Conservation (phyloP, 2,113 vertebrate genomes). For the Petrocephalus microphthalmus region DNA sequence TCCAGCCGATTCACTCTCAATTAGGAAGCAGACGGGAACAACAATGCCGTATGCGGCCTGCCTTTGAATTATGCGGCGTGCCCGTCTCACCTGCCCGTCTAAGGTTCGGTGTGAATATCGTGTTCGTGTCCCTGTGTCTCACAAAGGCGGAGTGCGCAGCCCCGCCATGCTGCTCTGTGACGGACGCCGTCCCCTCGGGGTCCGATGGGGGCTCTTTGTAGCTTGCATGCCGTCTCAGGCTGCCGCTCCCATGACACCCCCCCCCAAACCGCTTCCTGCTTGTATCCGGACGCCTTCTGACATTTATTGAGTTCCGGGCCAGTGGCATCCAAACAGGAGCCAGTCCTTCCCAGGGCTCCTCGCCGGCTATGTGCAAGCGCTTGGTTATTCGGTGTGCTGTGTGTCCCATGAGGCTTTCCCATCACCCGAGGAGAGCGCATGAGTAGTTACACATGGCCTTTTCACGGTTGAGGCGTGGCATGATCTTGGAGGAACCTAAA, state of each 20-base stretch:
- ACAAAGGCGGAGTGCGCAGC: neutral
- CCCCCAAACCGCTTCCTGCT: slow-evolving; percentile 28
- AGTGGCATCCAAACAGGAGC: slow-evolving; percentile 43
- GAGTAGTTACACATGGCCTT: neutral
- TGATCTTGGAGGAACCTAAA: neutral
- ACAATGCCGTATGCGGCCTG: neutral
- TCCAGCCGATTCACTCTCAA: neutral
- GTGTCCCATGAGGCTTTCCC: neutral
- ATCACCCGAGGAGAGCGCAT: neutral
- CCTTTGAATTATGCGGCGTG: neutral
- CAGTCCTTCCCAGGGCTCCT: slow-evolving; percentile 47
- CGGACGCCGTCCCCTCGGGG: neutral
- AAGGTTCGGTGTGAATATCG: neutral
- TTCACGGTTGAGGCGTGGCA: neutral
- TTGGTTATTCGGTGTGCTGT: neutral
- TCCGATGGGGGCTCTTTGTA: slow-evolving; percentile 11
- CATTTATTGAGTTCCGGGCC: slow-evolving; percentile 44
- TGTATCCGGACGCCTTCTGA: slow-evolving; percentile 47
- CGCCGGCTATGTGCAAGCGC: neutral
- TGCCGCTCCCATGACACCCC: slow-evolving; percentile 13
- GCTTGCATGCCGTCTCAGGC: slow-evolving; percentile 14
- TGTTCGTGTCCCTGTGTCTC: neutral
- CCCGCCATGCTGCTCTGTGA: neutral
- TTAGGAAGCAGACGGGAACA: neutral
- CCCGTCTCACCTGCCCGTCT: neutral